Evolutionary conservation across 1,140 invertebrate species (phyloP).

Genomic region (Cryptotermes secundus): DNA sequence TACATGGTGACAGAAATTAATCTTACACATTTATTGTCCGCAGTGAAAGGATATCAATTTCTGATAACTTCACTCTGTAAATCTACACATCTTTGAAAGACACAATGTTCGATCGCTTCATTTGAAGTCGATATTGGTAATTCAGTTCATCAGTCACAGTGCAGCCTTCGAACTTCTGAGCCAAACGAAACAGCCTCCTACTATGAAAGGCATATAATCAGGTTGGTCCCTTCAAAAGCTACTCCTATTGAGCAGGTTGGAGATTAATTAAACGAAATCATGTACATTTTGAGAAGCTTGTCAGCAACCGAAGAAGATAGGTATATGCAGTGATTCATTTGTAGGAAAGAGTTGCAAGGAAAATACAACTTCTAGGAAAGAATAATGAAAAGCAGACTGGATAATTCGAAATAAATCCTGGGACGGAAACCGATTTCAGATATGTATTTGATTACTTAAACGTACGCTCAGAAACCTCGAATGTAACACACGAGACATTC

Average conservation of each 20-base stretch:
- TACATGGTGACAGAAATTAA: too few species aligned
- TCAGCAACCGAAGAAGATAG: not conserved
- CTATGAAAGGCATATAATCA: not conserved
- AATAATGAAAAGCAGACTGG: not conserved
- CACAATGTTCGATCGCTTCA: not conserved
- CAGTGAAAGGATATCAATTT: too few species aligned
- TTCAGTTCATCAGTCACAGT: not conserved
- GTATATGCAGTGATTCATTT: not conserved
- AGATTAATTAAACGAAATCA: not conserved
- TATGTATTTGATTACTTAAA: too few species aligned
- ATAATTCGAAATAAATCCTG: not conserved
- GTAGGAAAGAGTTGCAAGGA: not conserved
- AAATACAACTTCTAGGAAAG: too few species aligned
- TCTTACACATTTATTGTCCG: too few species aligned
- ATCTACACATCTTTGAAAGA: not conserved
- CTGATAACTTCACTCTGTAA: not conserved
- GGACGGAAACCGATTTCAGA: too few species aligned
- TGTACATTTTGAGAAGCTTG: not conserved
- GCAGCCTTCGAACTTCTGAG: not conserved
- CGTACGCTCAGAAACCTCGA: too few species aligned
- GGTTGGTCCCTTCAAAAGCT: not conserved
- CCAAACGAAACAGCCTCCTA: not conserved
- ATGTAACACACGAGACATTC: too few species aligned
- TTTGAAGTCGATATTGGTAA: slow-evolving; percentile 9
- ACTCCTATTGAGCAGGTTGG: not conserved